Percentiles rank a stretch among this genome's conserved stretches.
Conservation (phyloP, 2,888 invertebrate genomes). For the Eupithecia inturbata region DNA sequence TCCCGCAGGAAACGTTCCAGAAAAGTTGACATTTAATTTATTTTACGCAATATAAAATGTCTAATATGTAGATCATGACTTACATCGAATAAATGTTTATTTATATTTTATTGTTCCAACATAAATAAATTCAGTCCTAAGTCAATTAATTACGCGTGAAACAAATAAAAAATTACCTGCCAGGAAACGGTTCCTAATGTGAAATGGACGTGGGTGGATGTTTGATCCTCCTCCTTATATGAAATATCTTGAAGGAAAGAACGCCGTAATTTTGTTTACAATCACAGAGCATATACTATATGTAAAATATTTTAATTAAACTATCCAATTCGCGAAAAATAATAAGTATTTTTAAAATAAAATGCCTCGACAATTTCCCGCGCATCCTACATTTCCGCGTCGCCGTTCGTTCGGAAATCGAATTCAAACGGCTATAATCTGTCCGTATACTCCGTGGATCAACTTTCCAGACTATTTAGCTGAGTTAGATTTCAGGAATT, state of each 20-base stretch:
- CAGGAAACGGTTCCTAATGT: no score
- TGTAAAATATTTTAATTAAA: background rate
- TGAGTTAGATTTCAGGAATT: constrained; percentile 22
- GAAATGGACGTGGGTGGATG: no score
- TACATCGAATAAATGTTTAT: no score
- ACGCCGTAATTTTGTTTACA: no score
- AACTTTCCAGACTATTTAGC: constrained; percentile 42
- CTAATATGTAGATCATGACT: no score
- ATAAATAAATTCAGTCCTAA: no score
- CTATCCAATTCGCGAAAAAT: background rate
- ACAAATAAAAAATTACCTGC: no score
- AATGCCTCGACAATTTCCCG: constrained; percentile 8
- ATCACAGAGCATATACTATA: background rate
- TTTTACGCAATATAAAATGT: no score
- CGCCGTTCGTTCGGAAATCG: constrained; percentile 54
- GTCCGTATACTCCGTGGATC: constrained; percentile 28
- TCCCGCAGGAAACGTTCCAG: no score
- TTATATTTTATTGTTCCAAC: no score
- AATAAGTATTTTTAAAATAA: background rate
- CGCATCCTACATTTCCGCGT: constrained; percentile 21
- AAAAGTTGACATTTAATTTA: no score
- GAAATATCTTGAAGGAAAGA: background rate
- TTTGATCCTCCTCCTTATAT: background rate
- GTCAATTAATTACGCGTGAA: no score
- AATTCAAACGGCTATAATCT: constrained; percentile 16